Conservation (phyloP, 2,888 invertebrate species). For the Drosophila pegasa region DNA sequence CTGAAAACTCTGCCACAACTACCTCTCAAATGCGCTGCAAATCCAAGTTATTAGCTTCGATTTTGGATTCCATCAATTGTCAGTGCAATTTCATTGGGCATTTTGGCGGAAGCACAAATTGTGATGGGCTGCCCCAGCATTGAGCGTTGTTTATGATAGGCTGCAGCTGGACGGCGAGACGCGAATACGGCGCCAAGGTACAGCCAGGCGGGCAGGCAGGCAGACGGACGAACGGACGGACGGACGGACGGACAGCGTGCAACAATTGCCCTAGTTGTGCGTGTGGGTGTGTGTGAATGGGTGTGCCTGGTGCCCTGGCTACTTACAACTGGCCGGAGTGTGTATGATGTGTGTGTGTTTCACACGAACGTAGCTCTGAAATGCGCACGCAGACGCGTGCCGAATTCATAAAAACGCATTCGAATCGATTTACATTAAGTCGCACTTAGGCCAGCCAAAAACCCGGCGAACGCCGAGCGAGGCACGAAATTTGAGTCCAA, state of each 20-base stretch:
- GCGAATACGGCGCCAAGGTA: conserved; percentile 1
- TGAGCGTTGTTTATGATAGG: conserved; percentile 59
- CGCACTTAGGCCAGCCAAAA: conserved; percentile 55
- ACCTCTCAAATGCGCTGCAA: neutral
- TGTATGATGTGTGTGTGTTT: conserved; percentile 24
- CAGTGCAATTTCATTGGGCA: neutral
- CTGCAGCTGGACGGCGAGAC: neutral
- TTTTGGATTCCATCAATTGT: neutral
- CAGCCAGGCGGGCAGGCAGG: neutral
- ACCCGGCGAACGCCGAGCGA: conserved; percentile 39
- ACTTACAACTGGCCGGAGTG: conserved; percentile 38
- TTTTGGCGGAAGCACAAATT: conserved; percentile 16
- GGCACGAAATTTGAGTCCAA: conserved; percentile 70
- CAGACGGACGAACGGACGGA: neutral
- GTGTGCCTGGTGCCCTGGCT: conserved; percentile 8
- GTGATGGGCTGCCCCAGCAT: conserved; percentile 39
- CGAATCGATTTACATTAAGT: conserved; percentile 77
- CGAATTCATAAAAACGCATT: conserved; percentile 81
- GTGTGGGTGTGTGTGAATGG: conserved; percentile 34
- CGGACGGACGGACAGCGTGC: neutral
- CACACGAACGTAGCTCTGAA: conserved; percentile 43
- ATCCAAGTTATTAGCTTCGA: neutral
- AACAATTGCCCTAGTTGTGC: conserved; percentile 18
- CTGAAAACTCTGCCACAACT: neutral
- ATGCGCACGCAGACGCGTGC: conserved; percentile 83